A percentile compares a stretch with the other conserved stretches of the same genome.
Evolutionary conservation across 2,888 invertebrate species (phyloP).

Genomic region (Ditula angustiorana): DNA sequence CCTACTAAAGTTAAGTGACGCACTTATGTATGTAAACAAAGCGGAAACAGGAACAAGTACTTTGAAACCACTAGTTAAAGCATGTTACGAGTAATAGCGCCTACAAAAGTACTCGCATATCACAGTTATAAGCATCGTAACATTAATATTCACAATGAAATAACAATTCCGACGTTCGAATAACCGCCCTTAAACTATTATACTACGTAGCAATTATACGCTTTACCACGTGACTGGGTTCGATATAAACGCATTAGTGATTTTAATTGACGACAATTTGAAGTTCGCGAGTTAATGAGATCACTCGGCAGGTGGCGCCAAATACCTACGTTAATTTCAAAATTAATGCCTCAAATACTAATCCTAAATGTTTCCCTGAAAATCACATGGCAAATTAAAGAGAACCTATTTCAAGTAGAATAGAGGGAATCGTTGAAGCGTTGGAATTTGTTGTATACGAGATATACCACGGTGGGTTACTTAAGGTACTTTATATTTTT

Average conservation of each 20-base stretch:
- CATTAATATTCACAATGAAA: conserved; percentile 33
- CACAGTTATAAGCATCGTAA: conserved; percentile 9
- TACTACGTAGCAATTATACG: conserved; percentile 44
- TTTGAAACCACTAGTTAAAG: not conserved
- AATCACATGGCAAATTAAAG: conserved; percentile 7
- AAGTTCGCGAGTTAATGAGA: conserved; percentile 61
- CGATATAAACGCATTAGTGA: conserved; percentile 54
- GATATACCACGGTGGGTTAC: too few species aligned
- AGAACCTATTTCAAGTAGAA: conserved; percentile 6
- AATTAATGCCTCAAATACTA: conserved; percentile 24
- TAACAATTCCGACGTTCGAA: conserved; percentile 29
- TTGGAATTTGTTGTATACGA: not conserved
- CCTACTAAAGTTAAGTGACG: too few species aligned
- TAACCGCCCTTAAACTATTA: conserved; percentile 34
- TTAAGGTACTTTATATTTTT: not conserved
- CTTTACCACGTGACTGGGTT: conserved; percentile 50
- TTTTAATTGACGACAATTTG: conserved; percentile 61
- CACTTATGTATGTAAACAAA: too few species aligned
- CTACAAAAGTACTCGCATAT: not conserved
- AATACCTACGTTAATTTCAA: conserved; percentile 50
- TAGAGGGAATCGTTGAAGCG: not conserved
- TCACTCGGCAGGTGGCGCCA: conserved; percentile 57
- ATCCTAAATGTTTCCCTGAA: conserved; percentile 16
- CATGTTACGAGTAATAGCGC: not conserved
- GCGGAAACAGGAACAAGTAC: not conserved